Conservation (phyloP, 1,140 invertebrate species). For the Saccostrea glomerata region DNA sequence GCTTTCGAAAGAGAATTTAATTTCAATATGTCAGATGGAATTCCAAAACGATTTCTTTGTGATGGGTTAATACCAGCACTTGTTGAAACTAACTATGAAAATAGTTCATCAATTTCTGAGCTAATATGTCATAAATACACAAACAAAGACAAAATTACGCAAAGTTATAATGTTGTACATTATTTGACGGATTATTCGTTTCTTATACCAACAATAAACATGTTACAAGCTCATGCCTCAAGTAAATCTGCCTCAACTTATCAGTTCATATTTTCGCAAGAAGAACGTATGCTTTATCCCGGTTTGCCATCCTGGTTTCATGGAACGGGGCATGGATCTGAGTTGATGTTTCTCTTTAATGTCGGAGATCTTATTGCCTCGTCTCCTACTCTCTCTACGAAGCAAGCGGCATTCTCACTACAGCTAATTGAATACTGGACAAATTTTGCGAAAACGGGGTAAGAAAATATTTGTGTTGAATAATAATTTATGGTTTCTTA, state of each 20-base stretch:
- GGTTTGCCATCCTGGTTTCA: slow-evolving; percentile 48
- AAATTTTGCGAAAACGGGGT: slow-evolving; percentile 59
- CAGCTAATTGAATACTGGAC: slow-evolving; percentile 60
- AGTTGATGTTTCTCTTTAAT: slow-evolving; percentile 54
- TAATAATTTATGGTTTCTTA: neutral
- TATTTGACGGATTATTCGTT: neutral
- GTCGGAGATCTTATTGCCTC: neutral
- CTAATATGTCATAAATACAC: slow-evolving; percentile 1
- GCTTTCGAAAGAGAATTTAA: neutral
- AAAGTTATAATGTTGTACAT: slow-evolving; percentile 23
- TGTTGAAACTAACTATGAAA: neutral
- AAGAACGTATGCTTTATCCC: neutral
- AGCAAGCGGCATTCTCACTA: slow-evolving; percentile 34
- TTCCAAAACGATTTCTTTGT: slow-evolving; percentile 9
- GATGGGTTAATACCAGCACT: neutral
- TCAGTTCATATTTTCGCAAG: slow-evolving; percentile 50
- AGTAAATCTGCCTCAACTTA: slow-evolving; percentile 39
- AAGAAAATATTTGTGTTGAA: slow-evolving; percentile 2
- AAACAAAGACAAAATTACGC: neutral
- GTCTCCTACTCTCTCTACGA: neutral
- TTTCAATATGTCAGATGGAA: slow-evolving; percentile 20
- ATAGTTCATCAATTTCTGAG: neutral
- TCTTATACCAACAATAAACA: neutral
- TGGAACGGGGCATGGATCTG: slow-evolving; percentile 53
- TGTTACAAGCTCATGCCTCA: slow-evolving; percentile 27